phyloP scores from a whole-genome alignment of 2,888 invertebrate species.

The Vandiemenella viatica region DNA sequence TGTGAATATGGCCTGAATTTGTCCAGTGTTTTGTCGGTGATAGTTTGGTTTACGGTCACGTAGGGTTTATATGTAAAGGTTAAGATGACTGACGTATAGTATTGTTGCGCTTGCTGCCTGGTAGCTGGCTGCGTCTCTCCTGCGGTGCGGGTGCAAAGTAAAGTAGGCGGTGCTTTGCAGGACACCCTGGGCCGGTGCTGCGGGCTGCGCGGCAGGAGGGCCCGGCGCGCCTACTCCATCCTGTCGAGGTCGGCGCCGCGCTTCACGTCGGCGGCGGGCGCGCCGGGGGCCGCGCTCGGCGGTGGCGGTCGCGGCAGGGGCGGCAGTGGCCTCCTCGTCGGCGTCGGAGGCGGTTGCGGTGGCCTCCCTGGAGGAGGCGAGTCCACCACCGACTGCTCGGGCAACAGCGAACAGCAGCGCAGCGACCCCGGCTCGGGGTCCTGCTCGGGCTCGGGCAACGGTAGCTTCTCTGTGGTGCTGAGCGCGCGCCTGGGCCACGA shows the following conservation, averaged over 20 bases:
- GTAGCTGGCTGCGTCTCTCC: no score
- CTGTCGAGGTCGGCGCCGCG: conserved; percentile 36
- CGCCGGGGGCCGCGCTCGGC: no score
- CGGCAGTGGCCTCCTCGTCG: neutral
- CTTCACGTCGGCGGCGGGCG: neutral
- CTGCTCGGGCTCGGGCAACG: neutral
- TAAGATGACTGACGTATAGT: no score
- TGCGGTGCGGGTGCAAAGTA: neutral
- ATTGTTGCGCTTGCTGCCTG: no score
- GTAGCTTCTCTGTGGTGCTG: neutral
- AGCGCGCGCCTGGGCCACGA: neutral
- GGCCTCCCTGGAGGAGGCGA: neutral
- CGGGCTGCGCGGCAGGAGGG: conserved; percentile 21
- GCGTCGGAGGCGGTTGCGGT: neutral
- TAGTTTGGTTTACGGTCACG: no score
- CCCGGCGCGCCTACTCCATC: conserved; percentile 42
- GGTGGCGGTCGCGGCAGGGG: conserved; percentile 27
- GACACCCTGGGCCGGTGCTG: conserved; percentile 38
- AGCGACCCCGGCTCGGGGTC: neutral
- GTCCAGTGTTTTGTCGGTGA: no score
- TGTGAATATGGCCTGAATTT: no score
- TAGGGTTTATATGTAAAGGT: no score
- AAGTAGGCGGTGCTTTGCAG: conserved; percentile 30
- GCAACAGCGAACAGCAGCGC: conserved; percentile 1
- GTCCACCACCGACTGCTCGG: conserved; percentile 8